These are phyloP conservation scores for Octopus sinensis DNA, from an alignment of 1,140 invertebrate genomes.

Conservation along the genomic window DNA sequence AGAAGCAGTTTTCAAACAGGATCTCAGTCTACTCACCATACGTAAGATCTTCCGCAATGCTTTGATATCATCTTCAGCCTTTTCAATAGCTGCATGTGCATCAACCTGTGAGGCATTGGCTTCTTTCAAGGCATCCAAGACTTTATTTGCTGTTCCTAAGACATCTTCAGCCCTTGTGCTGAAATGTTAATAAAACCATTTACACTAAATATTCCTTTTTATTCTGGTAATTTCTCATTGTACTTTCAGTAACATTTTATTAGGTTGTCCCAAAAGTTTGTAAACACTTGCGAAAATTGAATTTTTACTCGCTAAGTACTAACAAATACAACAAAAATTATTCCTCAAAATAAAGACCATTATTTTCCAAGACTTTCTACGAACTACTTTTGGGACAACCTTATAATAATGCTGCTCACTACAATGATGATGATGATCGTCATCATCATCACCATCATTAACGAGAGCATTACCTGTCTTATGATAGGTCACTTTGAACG, in stretches of 20 bases:
- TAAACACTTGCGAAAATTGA: too few relatives aligned
- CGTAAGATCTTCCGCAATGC: conserved; percentile 73
- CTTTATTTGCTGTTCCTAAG: conserved; percentile 62
- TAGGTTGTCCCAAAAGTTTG: too few relatives aligned
- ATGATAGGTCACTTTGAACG: too few relatives aligned
- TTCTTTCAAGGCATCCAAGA: conserved; percentile 65
- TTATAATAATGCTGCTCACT: too few relatives aligned
- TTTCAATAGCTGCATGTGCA: conserved; percentile 74
- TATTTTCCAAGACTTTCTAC: not conserved
- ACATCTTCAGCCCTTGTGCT: conserved; percentile 60
- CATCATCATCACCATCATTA: too few relatives aligned
- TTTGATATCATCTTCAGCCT: conserved; percentile 75
- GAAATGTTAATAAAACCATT: not conserved
- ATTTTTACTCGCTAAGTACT: too few relatives aligned
- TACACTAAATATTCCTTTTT: not conserved
- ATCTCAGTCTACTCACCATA: conserved; percentile 52
- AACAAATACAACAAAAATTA: not conserved
- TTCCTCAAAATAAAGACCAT: not conserved
- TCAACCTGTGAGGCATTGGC: conserved; percentile 74
- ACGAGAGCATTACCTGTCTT: too few relatives aligned
- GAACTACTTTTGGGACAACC: not conserved
- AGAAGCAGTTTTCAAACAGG: not conserved
- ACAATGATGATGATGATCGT: too few relatives aligned
- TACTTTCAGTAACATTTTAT: not conserved
- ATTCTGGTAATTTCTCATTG: not conserved